Evolutionary conservation across 92 coral and sea anemone species (phyloP), one percentile per base, ranked within the genome.

Genomic region (Epizoanthus stellaris): DNA sequence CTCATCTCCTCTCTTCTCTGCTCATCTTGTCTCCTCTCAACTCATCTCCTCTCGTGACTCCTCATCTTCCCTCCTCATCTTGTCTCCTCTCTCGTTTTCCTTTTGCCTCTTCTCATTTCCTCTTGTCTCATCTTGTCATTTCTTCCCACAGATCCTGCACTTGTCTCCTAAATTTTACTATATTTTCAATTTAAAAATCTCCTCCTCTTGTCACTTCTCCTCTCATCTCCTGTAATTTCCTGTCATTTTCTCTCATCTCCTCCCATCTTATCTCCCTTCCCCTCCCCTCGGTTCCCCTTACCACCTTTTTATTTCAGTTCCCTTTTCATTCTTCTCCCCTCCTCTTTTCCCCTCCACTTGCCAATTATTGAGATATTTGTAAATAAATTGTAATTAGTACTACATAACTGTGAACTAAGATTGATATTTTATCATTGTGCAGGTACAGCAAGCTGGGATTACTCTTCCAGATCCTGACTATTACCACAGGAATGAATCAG

Each of bases 401-500:
- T 64, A 17, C 42, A 23, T 30, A 30, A 30, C 36, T 30, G 36
- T 30, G 36, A 30, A 30, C 36, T 30, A 30, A 30, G 36, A 30
- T 30, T 30, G 36, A 30, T 1, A 30, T 49, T 49, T 1, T 49
- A 49, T 49, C 23, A 14, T 16, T 59, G 23, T 15, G 13, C 57
- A 96, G 99, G 90, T 96, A 36, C 99, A 96, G 82, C 99, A 96
- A 84, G 99, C 99, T 39, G 99, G 99, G n/a, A 94, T 96, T 34
- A 92, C 98, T 20, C 58, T 96, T 68, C 87, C 99, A 16, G 98
- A 96, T 92, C 82, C 94, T 62, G 96, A 92, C 39, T 93, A 94
- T 68, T 96, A 96, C 94, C 76, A 82, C 21, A 82, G 93, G 82
- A 92, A 94, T 74, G 95, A 96, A 64, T 74, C 92, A 76, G 94